phyloP scores from a whole-genome alignment of 2,113 vertebrate genomes.

The Leptobrachium leishanense region DNA sequence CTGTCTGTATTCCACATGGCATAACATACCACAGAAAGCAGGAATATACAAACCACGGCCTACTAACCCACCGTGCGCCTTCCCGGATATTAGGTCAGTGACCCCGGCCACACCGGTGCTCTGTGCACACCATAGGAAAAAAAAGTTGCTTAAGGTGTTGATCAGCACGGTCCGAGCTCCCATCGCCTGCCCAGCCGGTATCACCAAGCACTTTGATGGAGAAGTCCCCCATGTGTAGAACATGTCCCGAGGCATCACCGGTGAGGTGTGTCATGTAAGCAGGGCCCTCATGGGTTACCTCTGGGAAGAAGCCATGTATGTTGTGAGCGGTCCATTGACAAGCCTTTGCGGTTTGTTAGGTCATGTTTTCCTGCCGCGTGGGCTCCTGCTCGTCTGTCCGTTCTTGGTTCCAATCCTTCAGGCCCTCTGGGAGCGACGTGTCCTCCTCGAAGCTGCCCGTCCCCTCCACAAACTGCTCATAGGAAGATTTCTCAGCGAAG shows the following conservation, averaged over 20 bases:
- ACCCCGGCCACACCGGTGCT: too few species aligned
- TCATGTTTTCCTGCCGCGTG: not conserved
- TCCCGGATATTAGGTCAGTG: too few species aligned
- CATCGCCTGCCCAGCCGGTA: too few species aligned
- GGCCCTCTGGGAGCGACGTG: slow-evolving; percentile 59
- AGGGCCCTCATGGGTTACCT: not conserved
- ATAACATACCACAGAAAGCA: too few species aligned
- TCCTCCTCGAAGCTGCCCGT: slow-evolving; percentile 67
- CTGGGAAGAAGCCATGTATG: not conserved
- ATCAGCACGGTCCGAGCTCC: too few species aligned
- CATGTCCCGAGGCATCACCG: slow-evolving; percentile 22
- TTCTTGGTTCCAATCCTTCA: slow-evolving; percentile 63
- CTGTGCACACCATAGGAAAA: too few species aligned
- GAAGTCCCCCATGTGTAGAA: not conserved
- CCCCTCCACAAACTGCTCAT: slow-evolving; percentile 67
- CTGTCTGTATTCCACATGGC: too few species aligned
- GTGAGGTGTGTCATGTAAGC: not conserved
- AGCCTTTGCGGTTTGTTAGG: not conserved
- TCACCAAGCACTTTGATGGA: not conserved
- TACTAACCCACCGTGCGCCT: too few species aligned
- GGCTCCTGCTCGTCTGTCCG: slow-evolving; percentile 9
- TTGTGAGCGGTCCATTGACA: not conserved
- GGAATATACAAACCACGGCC: too few species aligned
- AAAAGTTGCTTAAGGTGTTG: too few species aligned
- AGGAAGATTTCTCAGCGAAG: slow-evolving; percentile 62